Percentiles rank a stretch among this genome's conserved stretches.
Evolutionary conservation across 2,113 vertebrate genomes (phyloP).

Genomic region (Etheostoma spectabile): DNA sequence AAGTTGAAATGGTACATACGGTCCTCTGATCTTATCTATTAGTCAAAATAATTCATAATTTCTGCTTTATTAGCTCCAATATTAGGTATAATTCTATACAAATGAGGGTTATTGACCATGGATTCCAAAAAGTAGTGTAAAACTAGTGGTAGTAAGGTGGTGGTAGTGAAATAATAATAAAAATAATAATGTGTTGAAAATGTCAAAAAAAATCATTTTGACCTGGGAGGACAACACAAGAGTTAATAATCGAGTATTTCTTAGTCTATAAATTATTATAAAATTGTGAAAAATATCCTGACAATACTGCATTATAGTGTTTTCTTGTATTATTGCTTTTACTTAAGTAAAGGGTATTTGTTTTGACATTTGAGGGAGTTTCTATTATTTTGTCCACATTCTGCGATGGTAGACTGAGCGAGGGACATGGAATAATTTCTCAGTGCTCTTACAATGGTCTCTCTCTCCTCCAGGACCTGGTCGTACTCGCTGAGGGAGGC

Average conservation of each 20-base stretch:
- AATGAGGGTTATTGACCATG: too few relatives aligned
- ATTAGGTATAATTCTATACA: too few relatives aligned
- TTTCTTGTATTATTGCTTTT: background rate
- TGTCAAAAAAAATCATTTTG: too few relatives aligned
- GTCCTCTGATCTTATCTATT: too few relatives aligned
- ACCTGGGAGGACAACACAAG: too few relatives aligned
- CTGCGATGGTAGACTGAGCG: background rate
- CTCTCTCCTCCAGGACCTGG: conserved; percentile 90
- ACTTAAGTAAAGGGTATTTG: background rate
- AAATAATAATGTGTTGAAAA: too few relatives aligned
- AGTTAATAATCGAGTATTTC: background rate
- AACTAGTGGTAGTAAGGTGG: too few relatives aligned
- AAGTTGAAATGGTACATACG: too few relatives aligned
- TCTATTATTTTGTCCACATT: background rate
- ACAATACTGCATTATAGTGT: background rate
- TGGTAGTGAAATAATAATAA: too few relatives aligned
- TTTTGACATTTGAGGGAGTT: background rate
- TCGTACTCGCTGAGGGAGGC: conserved; percentile 94
- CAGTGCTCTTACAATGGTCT: conserved; percentile 82
- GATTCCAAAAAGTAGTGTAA: too few relatives aligned
- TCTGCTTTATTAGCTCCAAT: too few relatives aligned
- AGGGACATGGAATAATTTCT: background rate
- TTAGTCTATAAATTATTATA: background rate
- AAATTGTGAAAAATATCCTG: background rate
- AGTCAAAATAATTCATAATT: too few relatives aligned